Evolutionary conservation across 2,888 invertebrate species (phyloP).

Genomic region (Gibbula magus): DNA sequence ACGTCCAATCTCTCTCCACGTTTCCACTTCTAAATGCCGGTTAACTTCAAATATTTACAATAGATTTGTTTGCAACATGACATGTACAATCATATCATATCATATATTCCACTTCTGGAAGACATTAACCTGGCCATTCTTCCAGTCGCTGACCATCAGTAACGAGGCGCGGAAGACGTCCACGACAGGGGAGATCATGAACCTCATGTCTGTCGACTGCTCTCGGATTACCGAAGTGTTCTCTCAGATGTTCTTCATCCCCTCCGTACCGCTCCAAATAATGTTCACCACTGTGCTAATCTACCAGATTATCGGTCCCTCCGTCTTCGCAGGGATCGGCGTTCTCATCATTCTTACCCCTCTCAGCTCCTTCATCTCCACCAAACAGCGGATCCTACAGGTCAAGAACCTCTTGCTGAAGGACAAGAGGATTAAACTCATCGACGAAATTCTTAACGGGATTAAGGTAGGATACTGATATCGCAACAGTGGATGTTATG

Average conservation of each 20-base stretch:
- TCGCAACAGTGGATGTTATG: no score
- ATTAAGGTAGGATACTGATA: slow-evolving; percentile 68
- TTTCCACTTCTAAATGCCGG: no score
- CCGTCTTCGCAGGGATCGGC: slow-evolving; percentile 90
- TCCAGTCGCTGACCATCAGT: slow-evolving; percentile 71
- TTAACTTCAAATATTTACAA: no score
- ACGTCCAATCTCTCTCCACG: no score
- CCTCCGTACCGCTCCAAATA: slow-evolving; percentile 68
- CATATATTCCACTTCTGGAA: no score
- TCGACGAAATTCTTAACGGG: slow-evolving; percentile 73
- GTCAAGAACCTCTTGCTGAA: slow-evolving; percentile 65
- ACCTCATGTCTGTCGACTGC: slow-evolving; percentile 74
- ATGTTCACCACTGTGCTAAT: slow-evolving; percentile 69
- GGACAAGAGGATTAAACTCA: slow-evolving; percentile 69
- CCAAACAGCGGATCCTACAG: slow-evolving; percentile 55
- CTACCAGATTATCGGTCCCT: slow-evolving; percentile 79
- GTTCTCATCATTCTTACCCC: slow-evolving; percentile 84
- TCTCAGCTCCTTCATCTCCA: slow-evolving; percentile 88
- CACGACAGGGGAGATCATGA: slow-evolving; percentile 74
- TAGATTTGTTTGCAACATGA: no score
- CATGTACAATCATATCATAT: no score
- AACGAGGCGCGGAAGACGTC: slow-evolving; percentile 65
- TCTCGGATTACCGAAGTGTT: slow-evolving; percentile 71
- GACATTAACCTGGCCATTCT: no score
- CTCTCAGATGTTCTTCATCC: slow-evolving; percentile 64